Conservation (phyloP, 2,113 vertebrate species). For the Ophthalmolycus amberensis region DNA sequence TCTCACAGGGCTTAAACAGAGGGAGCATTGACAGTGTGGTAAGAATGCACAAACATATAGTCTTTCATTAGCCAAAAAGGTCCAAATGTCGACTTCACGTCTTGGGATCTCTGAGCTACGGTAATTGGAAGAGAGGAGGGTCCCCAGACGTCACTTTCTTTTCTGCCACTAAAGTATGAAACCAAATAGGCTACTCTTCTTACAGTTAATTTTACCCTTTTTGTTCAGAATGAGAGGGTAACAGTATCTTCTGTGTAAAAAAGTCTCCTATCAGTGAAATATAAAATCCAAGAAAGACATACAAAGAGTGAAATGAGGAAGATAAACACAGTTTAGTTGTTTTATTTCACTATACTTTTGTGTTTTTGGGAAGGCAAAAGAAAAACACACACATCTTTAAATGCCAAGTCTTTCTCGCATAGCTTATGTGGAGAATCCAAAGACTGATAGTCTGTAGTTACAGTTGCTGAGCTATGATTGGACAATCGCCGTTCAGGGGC, state of each 20-base stretch:
- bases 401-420: too few species aligned
- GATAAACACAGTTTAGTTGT: too few species aligned
- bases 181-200: not conserved
- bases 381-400: too few species aligned
- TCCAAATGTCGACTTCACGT: not conserved
- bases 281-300: too few species aligned
- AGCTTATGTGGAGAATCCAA: too few species aligned
- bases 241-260: not conserved
- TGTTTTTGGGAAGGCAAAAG: too few species aligned
- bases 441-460: not conserved
- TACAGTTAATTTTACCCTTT: not conserved
- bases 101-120: not conserved
- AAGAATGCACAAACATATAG: not conserved
- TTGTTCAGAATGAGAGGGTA: not conserved
- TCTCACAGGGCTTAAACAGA: conserved; percentile 20
- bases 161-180: not conserved
- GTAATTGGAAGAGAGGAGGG: not conserved
- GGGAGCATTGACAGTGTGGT: not conserved
- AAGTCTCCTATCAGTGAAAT: too few species aligned
- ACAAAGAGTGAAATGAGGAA: too few species aligned
- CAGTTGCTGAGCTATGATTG: too few species aligned
- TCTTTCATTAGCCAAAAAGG: conserved; percentile 5
- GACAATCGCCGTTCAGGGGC: not conserved
- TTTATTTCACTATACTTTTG: too few species aligned
- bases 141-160: not conserved